A percentile compares a stretch with the other conserved stretches of the same genome.
Conservation (phyloP, 2,797 vertebrate species). For the Onychomys arenicola region DNA sequence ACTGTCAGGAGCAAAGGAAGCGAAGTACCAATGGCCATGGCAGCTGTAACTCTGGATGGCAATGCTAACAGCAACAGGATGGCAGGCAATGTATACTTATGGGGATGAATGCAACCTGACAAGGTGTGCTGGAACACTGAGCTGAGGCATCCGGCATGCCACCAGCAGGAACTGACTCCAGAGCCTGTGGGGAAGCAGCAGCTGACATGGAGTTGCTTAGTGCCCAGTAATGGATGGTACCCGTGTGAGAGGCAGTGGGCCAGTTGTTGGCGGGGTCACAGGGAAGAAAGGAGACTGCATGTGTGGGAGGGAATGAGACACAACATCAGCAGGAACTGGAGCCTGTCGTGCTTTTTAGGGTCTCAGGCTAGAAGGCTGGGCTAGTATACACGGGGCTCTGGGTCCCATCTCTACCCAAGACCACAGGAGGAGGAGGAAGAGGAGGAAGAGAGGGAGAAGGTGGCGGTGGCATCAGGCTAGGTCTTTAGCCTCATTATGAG, state of each 20-base stretch:
- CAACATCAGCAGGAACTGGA: neutral
- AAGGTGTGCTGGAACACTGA: neutral
- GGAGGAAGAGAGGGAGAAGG: neutral
- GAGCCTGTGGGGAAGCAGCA: neutral
- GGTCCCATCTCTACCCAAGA: neutral
- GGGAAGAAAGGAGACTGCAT: neutral
- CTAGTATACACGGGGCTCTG: neutral
- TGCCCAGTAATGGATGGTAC: neutral
- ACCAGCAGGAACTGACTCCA: neutral
- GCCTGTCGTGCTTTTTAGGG: neutral
- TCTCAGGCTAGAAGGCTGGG: neutral
- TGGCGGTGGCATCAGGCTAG: neutral
- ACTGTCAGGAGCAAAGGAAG: slow-evolving; percentile 11
- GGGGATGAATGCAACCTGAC: neutral
- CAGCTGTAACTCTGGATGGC: slow-evolving; percentile 32
- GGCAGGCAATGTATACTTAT: neutral
- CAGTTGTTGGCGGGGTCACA: neutral
- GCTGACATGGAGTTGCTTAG: neutral
- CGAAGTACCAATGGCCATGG: slow-evolving; percentile 4
- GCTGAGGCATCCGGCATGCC: neutral
- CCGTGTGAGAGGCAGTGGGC: neutral
- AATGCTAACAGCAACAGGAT: slow-evolving; percentile 8
- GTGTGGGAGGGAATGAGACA: neutral
- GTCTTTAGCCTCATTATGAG: neutral
- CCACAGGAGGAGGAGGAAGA: neutral